A percentile compares a stretch with the other conserved stretches of the same genome.
These are phyloP conservation scores for Drosophila paucipuncta DNA, from an alignment of 2,888 invertebrate species.

Conservation along the genomic window DNA sequence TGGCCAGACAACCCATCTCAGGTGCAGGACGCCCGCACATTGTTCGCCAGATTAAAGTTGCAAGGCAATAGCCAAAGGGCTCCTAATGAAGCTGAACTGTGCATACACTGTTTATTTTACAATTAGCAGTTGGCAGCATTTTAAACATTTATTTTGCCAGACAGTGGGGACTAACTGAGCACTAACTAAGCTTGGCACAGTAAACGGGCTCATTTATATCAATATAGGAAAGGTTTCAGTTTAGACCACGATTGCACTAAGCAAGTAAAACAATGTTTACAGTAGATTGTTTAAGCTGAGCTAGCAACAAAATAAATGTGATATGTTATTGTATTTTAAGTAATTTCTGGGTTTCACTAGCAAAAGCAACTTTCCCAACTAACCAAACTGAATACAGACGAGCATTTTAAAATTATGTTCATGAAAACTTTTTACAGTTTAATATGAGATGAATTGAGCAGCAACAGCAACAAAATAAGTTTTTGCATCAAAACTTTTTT, in stretches of 20 bases:
- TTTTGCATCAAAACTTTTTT: slow-evolving; percentile 9
- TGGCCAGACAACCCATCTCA: not conserved
- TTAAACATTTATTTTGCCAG: slow-evolving; percentile 19
- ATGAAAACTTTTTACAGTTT: not conserved
- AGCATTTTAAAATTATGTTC: slow-evolving; percentile 5
- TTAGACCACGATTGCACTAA: not conserved
- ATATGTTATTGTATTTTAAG: slow-evolving; percentile 7
- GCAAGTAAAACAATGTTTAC: no score
- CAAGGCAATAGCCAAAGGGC: slow-evolving; percentile 41
- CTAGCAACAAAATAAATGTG: not conserved
- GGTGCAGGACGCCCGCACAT: slow-evolving; percentile 16
- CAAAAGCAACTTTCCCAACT: slow-evolving; percentile 1
- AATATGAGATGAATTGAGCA: not conserved
- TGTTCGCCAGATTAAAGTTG: slow-evolving; percentile 41
- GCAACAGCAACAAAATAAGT: slow-evolving; percentile 12
- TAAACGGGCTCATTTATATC: slow-evolving; percentile 35
- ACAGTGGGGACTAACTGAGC: slow-evolving; percentile 10
- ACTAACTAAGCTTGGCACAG: slow-evolving; percentile 1
- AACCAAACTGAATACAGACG: not conserved
- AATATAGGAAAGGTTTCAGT: slow-evolving; percentile 4
- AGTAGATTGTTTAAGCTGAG: not conserved
- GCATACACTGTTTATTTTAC: slow-evolving; percentile 49
- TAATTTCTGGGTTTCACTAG: not conserved
- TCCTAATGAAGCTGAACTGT: slow-evolving; percentile 36
- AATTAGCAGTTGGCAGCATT: slow-evolving; percentile 53